A percentile compares a stretch with the other conserved stretches of the same genome.
Conservation (phyloP, 2,888 invertebrate species). For the Agrypnus murinus region DNA sequence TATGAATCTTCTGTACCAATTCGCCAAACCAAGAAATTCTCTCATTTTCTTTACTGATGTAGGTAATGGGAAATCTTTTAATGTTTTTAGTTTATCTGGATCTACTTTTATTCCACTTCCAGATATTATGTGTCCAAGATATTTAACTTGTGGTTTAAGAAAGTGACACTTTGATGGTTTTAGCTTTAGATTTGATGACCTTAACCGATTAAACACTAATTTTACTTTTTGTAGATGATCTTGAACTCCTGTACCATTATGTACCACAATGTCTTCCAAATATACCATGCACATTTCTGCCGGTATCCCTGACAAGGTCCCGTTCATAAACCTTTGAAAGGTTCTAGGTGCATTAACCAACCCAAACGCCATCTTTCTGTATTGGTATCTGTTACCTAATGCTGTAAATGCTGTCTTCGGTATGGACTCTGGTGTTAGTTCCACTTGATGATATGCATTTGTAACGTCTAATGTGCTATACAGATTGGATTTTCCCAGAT, state of each 20-base stretch:
- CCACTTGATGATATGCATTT: neutral
- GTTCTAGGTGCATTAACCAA: conserved; percentile 44
- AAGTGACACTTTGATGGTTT: neutral
- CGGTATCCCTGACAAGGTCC: conserved; percentile 39
- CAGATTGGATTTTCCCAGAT: no score
- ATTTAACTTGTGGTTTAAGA: neutral
- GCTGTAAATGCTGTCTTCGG: neutral
- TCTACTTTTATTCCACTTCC: neutral
- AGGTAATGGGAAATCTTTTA: neutral
- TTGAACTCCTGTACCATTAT: no score
- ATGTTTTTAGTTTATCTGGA: neutral
- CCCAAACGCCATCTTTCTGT: conserved; percentile 48
- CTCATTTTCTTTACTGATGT: neutral
- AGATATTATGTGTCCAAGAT: neutral
- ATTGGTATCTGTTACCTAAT: conserved; percentile 46
- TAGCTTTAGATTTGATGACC: neutral
- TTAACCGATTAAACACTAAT: neutral
- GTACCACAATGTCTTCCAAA: neutral
- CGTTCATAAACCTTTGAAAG: conserved; percentile 50
- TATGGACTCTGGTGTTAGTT: neutral
- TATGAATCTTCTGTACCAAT: neutral
- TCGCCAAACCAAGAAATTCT: neutral
- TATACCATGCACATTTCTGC: conserved; percentile 44
- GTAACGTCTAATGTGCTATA: no score
- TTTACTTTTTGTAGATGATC: no score